Evolutionary conservation across 2,113 vertebrate genomes (phyloP), one percentile per base, ranked within the genome.

Genomic region (Promerops cafer): DNA sequence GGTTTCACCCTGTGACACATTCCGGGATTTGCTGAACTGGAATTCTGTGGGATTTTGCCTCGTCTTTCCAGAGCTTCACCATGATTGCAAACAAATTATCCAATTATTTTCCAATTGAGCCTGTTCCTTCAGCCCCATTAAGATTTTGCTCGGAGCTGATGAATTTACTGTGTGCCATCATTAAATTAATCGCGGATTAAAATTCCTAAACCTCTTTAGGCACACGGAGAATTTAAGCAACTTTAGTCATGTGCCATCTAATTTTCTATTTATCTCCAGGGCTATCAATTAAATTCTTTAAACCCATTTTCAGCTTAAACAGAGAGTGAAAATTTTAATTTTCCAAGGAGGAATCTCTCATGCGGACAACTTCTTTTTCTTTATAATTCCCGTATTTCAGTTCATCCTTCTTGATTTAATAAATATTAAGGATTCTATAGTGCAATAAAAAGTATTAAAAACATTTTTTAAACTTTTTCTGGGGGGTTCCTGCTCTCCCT

Each of bases 391-490:
- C 6, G 2, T 7, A 11, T 20, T 79, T 49, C 15, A 17, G 7
- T 13, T 54, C 42, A 21, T 56, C 42, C 31, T n/a, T 61, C n/a
- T 23, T 16, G 16, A 27, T 4, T 57, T 60, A 22, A 21, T 0
- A 1, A 50, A 68, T 6, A 23, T 4, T 15, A 72, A 15, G 0
- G 0, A 42, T 69, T 64, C 6, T 8, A 1, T 10, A 26, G 4
- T 6, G 45, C 13, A 69, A 72, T 3, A 4, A 4, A 11, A 60
- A 42, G 16, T 1, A 35, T 16, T 22, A 35, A 66, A 72, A 45
- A 4, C 7, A 20, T 5, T 0, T 57, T 49, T 31, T 8, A 5
- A 22, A 27, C 11, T 30, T 30, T 24, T 17, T 59, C 23, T 23
- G 4, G 4, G 4, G 2, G 2, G 3, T 42, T 92, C 13, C 37